These are phyloP conservation scores for Hoplostethus mediterraneus DNA, from an alignment of 2,797 vertebrate species.

Conservation along the genomic window DNA sequence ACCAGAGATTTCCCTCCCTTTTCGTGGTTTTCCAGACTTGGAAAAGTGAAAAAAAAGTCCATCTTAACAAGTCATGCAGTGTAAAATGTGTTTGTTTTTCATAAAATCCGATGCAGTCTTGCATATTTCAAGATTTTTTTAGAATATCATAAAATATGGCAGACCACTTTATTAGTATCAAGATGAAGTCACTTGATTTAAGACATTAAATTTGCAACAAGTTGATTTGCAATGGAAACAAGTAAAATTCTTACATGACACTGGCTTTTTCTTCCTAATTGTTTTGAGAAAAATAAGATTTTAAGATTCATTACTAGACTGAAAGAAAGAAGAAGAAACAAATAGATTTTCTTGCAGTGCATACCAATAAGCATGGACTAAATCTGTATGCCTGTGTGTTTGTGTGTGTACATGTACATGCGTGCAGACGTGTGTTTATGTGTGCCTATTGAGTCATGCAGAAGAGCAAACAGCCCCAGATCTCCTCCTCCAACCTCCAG, in stretches of 20 bases:
- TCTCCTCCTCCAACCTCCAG: conserved; percentile 26
- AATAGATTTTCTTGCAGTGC: too few species aligned
- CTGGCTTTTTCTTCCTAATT: background rate
- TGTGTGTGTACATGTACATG: background rate
- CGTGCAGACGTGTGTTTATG: conserved; percentile 7
- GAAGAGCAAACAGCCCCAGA: conserved; percentile 40
- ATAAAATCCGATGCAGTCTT: too few species aligned
- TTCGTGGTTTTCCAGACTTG: background rate
- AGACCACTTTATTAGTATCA: too few species aligned
- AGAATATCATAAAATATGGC: too few species aligned
- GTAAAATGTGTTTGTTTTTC: too few species aligned
- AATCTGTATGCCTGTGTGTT: background rate
- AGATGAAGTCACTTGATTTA: too few species aligned
- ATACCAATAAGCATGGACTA: background rate
- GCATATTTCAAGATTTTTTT: too few species aligned
- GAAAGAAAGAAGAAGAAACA: too few species aligned
- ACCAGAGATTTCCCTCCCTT: background rate
- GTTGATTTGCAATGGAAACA: background rate
- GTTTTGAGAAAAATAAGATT: background rate
- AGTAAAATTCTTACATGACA: background rate
- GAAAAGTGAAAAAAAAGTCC: too few species aligned
- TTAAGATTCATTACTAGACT: too few species aligned
- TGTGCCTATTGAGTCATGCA: background rate
- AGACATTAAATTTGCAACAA: background rate
- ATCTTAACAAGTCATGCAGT: too few species aligned